Conservation (phyloP, 2,113 vertebrate species). For the Eupsittula cactorum region DNA sequence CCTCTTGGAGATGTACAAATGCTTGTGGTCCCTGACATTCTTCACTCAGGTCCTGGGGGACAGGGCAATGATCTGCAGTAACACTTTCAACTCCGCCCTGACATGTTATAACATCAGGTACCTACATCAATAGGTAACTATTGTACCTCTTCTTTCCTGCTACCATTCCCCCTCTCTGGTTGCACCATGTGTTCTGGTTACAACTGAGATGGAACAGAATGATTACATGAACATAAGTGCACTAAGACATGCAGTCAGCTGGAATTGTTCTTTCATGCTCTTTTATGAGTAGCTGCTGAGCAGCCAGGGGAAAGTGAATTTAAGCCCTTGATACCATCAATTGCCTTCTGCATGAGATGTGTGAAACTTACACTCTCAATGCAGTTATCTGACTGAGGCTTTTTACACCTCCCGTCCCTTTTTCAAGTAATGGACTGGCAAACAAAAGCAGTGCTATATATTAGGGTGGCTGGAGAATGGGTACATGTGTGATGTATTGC, state of each 20-base stretch:
- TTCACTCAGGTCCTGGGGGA: background rate
- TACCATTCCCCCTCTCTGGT: background rate
- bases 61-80: background rate
- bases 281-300: conserved; percentile 6
- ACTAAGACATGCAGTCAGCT: background rate
- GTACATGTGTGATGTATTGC: background rate
- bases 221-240: background rate
- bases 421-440: conserved; percentile 5
- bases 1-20: background rate
- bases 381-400: background rate
- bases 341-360: background rate
- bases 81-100: background rate
- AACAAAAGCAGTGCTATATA: background rate
- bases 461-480: background rate
- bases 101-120: background rate
- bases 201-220: background rate
- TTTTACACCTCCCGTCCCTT: conserved; percentile 25
- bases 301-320: background rate
- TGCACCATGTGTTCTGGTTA: background rate
- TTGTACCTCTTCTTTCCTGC: background rate
- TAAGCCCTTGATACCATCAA: background rate
- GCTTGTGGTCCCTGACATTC: rapidly evolving
- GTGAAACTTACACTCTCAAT: background rate
- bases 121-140: background rate
- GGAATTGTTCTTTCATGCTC: conserved; percentile 27